Percentiles rank a stretch among this genome's conserved stretches.
Evolutionary conservation across 2,888 invertebrate genomes (phyloP).

Genomic region (Acrobasis suavella): DNA sequence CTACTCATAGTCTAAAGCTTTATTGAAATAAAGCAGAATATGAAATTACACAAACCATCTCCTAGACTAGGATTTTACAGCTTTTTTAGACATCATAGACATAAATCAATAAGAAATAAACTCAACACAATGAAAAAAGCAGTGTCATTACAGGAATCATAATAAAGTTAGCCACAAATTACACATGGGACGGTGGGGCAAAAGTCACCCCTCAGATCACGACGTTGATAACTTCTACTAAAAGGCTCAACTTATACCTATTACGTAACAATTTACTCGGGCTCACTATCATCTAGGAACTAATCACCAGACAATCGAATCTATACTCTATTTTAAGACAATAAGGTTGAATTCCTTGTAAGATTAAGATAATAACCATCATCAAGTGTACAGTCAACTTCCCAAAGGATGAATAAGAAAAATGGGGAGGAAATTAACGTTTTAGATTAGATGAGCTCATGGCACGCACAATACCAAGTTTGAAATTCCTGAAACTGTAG

Average conservation of each 20-base stretch:
- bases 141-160: constrained; percentile 1
- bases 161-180: constrained; percentile 35
- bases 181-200: constrained; percentile 35
- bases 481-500: not conserved
- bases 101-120: not conserved
- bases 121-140: not conserved
- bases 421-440: constrained; percentile 22
- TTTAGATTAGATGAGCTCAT: constrained; percentile 22
- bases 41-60: no score
- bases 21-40: no score
- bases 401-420: constrained; percentile 21
- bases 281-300: constrained; percentile 12
- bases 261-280: constrained; percentile 33
- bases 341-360: not conserved
- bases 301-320: not conserved
- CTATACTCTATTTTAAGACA: not conserved
- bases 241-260: constrained; percentile 35
- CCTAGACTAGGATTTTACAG: no score
- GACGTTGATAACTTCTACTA: constrained; percentile 41
- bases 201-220: constrained; percentile 47
- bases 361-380: constrained; percentile 10
- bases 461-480: constrained; percentile 17
- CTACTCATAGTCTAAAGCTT: no score
- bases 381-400: constrained; percentile 23
- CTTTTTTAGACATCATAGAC: no score